These are phyloP conservation scores for Rousettus leschenaultii DNA, from an alignment of 2,113 vertebrate genomes.

Conservation along the genomic window DNA sequence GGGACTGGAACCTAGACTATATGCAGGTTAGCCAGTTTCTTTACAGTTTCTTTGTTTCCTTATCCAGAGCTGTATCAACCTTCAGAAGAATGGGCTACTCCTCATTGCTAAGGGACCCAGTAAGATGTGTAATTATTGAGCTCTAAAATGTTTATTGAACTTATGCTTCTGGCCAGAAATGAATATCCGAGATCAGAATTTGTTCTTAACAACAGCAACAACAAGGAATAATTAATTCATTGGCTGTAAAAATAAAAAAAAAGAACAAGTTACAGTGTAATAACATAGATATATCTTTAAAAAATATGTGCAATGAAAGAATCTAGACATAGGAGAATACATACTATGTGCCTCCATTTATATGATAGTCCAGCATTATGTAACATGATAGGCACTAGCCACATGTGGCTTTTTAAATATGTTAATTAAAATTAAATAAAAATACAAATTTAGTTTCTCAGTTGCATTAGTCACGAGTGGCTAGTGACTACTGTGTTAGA, in stretches of 20 bases:
- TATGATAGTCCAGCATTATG: not conserved
- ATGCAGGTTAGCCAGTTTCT: not conserved
- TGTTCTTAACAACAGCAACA: not conserved
- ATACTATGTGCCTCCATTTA: not conserved
- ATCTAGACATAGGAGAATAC: not conserved
- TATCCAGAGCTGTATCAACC: not conserved
- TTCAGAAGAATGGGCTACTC: not conserved
- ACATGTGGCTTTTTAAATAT: not conserved
- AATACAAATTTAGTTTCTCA: not conserved
- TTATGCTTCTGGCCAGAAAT: not conserved
- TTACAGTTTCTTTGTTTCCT: not conserved
- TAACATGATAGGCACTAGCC: not conserved
- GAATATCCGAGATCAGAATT: not conserved
- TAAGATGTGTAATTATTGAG: not conserved
- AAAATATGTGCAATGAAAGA: not conserved
- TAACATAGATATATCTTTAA: not conserved
- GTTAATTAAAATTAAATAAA: not conserved
- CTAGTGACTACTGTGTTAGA: not conserved
- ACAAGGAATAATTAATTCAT: not conserved
- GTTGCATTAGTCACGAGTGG: not conserved
- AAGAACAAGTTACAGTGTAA: not conserved
- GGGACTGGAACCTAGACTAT: not conserved
- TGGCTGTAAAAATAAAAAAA: not conserved
- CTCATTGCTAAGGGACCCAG: too few species aligned
- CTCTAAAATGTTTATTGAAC: not conserved